Evolutionary conservation across 2,113 vertebrate genomes (phyloP).

Genomic region (Pristiophorus japonicus): DNA sequence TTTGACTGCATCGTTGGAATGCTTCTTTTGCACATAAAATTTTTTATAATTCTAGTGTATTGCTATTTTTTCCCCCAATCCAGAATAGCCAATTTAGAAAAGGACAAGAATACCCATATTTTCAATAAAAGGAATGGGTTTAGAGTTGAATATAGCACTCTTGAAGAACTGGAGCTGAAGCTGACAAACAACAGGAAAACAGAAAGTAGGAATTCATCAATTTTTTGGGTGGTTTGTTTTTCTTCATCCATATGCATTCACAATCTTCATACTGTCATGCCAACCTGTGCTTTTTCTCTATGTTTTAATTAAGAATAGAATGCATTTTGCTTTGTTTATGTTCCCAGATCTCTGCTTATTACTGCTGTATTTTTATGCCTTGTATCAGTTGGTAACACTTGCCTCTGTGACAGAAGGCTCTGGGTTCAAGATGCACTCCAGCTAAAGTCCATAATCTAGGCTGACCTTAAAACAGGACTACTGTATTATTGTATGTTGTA

Average conservation of each 20-base stretch:
- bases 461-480: not conserved
- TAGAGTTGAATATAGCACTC: slow-evolving; percentile 54
- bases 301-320: not conserved
- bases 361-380: not conserved
- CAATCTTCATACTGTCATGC: not conserved
- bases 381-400: not conserved
- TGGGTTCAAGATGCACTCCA: not conserved
- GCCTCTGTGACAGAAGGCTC: not conserved
- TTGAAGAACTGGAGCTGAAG: slow-evolving; percentile 67
- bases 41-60: not conserved
- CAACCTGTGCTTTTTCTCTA: not conserved
- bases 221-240: not conserved
- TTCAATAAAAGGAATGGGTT: slow-evolving; percentile 67
- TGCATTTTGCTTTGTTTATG: not conserved
- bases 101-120: slow-evolving; percentile 60
- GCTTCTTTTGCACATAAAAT: not conserved
- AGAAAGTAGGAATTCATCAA: slow-evolving; percentile 63
- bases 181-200: slow-evolving; percentile 60
- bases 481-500: not conserved
- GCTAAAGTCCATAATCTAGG: not conserved
- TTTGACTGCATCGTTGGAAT: not conserved
- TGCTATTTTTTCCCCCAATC: slow-evolving; percentile 39
- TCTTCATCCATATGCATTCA: not conserved
- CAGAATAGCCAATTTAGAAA: slow-evolving; percentile 75
- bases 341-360: not conserved